Base-by-base conservation (phyloP, 92 coral and sea anemone genomes). In the Zoanthus sociatus region DNA sequence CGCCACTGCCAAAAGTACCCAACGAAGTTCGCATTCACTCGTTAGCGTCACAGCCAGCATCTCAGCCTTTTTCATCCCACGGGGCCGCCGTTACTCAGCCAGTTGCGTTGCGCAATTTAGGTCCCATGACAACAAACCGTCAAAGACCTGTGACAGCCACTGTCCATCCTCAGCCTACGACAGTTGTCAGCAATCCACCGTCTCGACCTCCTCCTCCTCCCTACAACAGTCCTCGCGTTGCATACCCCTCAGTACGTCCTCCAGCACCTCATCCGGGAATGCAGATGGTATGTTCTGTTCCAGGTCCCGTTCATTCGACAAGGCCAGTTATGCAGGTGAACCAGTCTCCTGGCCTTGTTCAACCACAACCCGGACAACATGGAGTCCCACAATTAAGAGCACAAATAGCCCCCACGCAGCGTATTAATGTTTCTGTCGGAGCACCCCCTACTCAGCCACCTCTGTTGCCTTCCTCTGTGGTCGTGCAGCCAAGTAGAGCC, bases 101-200 rank as follows among this genome's bases (percentile, higher is more conserved):
- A 60, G 50, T 33, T 7, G 56, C 26, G 32, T 20, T 64, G 75
- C 85, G 75, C 12, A 81, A 78, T 53, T 63, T 70, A 21, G 63
- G 78, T 47, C 51, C 87, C 42, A 87, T 90, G 17, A 37, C 76
- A 18, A 47, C 95, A 1, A 79, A 58, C 58, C 94, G 96, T 14
- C 94, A 93, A 33, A 73, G 92, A 14, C 98, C 98, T 26, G 92
- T 93, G 15, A 96, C 98, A 5, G 98, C 91, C 16, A 94, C 98
- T 5, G 98, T 96, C 14, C 95, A 93, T 82, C 98, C 98, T 6
- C 98, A 96, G 68, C 92, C 98, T 11, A 91, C 89, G 44, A 86
- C 90, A 61, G 87, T 75, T 30, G 78, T 90, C 45, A 91, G 88
- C 67, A 86, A 88, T 26, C 78, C 98, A 20, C 63, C 45, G 6